Percentiles rank a stretch among this genome's conserved stretches.
Conservation (phyloP, 2,888 invertebrate species). For the Cerastoderma edule region DNA sequence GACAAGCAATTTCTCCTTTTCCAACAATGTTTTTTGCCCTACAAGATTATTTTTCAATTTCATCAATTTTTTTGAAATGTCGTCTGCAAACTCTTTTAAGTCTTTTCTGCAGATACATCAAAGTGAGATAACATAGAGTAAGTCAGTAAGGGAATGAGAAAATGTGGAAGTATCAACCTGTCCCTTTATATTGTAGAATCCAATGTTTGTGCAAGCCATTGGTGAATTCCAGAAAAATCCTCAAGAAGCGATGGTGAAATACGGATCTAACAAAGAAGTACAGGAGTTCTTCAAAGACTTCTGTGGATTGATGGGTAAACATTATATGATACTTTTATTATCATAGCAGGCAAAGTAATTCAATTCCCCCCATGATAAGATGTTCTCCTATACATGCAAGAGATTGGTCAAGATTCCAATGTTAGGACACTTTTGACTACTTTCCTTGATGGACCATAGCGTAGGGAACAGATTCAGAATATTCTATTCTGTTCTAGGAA, state of each 20-base stretch:
- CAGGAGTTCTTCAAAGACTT: conserved; percentile 80
- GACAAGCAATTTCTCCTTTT: too few relatives aligned
- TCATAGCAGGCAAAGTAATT: not conserved
- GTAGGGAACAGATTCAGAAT: too few relatives aligned
- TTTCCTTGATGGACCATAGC: too few relatives aligned
- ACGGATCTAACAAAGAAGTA: conserved; percentile 77
- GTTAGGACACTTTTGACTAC: not conserved
- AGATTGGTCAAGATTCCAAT: not conserved
- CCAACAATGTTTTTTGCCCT: too few relatives aligned
- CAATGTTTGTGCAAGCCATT: conserved; percentile 78
- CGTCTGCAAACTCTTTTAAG: too few relatives aligned
- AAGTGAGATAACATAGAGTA: not conserved
- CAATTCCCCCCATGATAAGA: not conserved
- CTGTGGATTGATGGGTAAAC: conserved; percentile 79
- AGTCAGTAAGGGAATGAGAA: too few relatives aligned
- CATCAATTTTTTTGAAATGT: too few relatives aligned
- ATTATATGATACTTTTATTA: not conserved
- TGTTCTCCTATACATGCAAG: not conserved
- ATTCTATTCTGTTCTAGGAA: too few relatives aligned
- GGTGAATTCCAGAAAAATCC: conserved; percentile 81
- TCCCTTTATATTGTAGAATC: conserved; percentile 71
- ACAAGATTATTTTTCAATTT: too few relatives aligned
- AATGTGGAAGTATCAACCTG: too few relatives aligned
- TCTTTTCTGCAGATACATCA: not conserved
- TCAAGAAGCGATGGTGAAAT: conserved; percentile 77